phyloP scores from a whole-genome alignment of 2,797 vertebrate species.

The Synaphobranchus kaupii region DNA sequence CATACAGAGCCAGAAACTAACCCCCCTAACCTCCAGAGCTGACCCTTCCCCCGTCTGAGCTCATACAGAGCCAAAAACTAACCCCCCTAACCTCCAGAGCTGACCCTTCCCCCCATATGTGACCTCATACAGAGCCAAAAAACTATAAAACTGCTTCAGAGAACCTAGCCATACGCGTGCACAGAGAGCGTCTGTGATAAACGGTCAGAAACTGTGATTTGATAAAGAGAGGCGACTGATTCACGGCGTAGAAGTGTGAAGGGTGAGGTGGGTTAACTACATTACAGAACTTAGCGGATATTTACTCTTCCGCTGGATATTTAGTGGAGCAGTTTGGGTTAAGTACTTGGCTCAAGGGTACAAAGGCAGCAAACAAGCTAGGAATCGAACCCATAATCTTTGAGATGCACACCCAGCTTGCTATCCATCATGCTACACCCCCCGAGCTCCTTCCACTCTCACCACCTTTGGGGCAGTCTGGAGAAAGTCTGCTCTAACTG shows the following conservation, averaged over 20 bases:
- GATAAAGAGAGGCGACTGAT: background rate
- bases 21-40: too few species aligned
- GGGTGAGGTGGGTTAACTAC: background rate
- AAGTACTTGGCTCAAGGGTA: too few species aligned
- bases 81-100: too few species aligned
- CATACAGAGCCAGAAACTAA: too few species aligned
- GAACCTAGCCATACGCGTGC: background rate
- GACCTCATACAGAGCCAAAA: background rate
- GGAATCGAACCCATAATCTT: background rate
- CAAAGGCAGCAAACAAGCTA: background rate
- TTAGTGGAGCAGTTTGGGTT: background rate
- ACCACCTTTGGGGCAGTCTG: background rate
- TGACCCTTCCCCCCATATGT: background rate
- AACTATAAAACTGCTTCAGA: background rate
- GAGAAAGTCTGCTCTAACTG: slow-evolving; percentile 38
- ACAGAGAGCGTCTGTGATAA: background rate
- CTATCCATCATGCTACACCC: background rate
- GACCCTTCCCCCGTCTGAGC: too few species aligned
- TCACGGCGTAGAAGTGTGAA: background rate
- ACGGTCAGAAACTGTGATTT: background rate
- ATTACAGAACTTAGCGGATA: background rate
- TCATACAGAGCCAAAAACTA: too few species aligned
- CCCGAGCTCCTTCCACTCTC: background rate
- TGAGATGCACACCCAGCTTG: background rate
- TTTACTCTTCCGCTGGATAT: background rate